Percentiles rank a stretch among this genome's conserved stretches.
Conservation (phyloP, 2,888 invertebrate species). For the Crossocerus cetratus region DNA sequence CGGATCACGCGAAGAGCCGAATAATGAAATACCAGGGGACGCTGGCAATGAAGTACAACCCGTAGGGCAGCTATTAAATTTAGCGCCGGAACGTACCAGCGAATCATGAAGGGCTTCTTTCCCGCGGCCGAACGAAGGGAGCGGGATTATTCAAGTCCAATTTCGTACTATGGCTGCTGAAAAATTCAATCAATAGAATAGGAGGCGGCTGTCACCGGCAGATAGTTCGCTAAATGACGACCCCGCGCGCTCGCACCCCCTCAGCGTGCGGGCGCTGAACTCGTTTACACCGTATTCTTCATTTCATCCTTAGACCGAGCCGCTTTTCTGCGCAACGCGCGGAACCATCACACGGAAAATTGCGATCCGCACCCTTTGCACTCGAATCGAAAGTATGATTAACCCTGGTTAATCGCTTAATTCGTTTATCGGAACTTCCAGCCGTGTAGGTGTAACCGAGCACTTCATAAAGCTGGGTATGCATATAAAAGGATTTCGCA, state of each 20-base stretch:
- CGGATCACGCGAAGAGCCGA: neutral
- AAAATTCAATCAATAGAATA: conserved; percentile 65
- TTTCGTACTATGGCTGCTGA: conserved; percentile 60
- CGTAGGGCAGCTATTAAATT: neutral
- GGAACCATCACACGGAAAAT: no score
- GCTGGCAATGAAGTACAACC: neutral
- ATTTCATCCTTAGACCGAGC: conserved; percentile 13
- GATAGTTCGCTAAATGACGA: conserved; percentile 64
- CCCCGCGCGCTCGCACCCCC: conserved; percentile 19
- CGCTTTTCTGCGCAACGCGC: no score
- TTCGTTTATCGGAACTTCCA: no score
- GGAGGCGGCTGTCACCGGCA: conserved; percentile 64
- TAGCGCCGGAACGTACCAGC: neutral
- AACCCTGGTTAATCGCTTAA: no score
- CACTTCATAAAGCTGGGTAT: no score
- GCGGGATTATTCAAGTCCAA: conserved; percentile 58
- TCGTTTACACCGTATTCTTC: neutral
- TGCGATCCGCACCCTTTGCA: no score
- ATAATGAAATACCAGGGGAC: neutral
- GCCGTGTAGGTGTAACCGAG: no score
- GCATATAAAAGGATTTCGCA: no score
- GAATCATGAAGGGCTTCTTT: conserved; percentile 26
- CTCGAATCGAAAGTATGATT: no score
- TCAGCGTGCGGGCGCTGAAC: conserved; percentile 7
- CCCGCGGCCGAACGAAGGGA: conserved; percentile 38